phyloP scores from a whole-genome alignment of 2,797 vertebrate species.

The Columba guinea region DNA sequence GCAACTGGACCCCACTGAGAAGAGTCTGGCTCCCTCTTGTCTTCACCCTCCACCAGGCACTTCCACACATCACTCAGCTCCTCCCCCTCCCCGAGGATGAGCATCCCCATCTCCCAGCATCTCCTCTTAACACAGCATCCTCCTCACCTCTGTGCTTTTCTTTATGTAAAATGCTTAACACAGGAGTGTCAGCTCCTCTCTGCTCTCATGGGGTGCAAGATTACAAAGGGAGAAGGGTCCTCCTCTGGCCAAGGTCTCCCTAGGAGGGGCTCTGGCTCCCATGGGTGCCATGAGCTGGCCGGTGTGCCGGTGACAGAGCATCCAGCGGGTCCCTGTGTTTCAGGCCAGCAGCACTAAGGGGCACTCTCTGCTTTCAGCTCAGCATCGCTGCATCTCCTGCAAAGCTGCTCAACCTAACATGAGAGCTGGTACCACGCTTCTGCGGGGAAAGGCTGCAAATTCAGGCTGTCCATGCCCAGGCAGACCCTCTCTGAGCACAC shows the following conservation, averaged over 20 bases:
- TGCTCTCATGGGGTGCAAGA: background rate
- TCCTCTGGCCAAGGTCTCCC: accelerated
- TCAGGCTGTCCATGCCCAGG: accelerated
- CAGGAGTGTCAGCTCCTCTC: accelerated
- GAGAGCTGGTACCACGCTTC: background rate
- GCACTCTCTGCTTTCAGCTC: conserved; percentile 31
- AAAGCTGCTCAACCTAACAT: background rate
- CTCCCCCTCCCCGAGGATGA: accelerated
- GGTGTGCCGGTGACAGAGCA: accelerated
- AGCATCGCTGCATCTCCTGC: accelerated
- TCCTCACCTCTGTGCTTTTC: background rate
- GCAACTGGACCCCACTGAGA: background rate
- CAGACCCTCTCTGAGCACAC: accelerated
- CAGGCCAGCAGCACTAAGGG: background rate
- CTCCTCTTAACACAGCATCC: accelerated
- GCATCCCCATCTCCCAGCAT: background rate
- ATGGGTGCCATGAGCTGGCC: accelerated
- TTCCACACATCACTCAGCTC: background rate
- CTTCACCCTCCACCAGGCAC: background rate
- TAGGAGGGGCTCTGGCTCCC: accelerated
- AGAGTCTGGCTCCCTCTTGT: background rate
- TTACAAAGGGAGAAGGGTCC: background rate
- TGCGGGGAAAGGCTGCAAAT: accelerated
- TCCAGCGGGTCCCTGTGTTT: background rate
- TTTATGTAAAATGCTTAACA: accelerated